These are phyloP conservation scores for Fabriciana adippe DNA, from an alignment of 2,888 invertebrate species.

Conservation along the genomic window DNA sequence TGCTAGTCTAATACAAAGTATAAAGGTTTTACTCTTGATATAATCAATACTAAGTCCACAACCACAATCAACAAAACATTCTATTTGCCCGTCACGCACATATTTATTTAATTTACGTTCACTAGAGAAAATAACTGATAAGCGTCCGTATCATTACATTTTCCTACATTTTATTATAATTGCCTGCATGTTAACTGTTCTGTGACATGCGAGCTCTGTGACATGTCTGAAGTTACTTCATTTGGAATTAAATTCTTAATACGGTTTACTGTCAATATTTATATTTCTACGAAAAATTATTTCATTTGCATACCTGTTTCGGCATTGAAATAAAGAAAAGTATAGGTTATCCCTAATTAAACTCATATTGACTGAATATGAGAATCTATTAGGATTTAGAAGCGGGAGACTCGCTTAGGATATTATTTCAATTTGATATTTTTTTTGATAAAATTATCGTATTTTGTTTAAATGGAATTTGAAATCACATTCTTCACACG, in stretches of 20 bases:
- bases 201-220: slow-evolving; percentile 53
- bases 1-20: not conserved
- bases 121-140: slow-evolving; percentile 54
- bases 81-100: slow-evolving; percentile 46
- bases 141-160: slow-evolving; percentile 60
- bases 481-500: no score
- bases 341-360: no score
- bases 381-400: no score
- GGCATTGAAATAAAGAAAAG: no score
- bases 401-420: no score
- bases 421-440: no score
- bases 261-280: not conserved
- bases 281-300: no score
- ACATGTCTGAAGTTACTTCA: slow-evolving; percentile 5
- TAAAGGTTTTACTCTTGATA: not conserved
- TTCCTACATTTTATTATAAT: slow-evolving; percentile 69
- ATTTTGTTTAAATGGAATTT: no score
- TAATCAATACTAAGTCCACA: slow-evolving; percentile 10
- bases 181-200: slow-evolving; percentile 63
- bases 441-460: no score
- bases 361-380: not conserved
- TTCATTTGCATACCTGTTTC: no score
- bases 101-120: slow-evolving; percentile 59
- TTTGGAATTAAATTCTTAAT: not conserved
- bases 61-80: slow-evolving; percentile 20